phyloP scores from a whole-genome alignment of 2,888 invertebrate genomes.

The Himalopsyche kuldschensis region DNA sequence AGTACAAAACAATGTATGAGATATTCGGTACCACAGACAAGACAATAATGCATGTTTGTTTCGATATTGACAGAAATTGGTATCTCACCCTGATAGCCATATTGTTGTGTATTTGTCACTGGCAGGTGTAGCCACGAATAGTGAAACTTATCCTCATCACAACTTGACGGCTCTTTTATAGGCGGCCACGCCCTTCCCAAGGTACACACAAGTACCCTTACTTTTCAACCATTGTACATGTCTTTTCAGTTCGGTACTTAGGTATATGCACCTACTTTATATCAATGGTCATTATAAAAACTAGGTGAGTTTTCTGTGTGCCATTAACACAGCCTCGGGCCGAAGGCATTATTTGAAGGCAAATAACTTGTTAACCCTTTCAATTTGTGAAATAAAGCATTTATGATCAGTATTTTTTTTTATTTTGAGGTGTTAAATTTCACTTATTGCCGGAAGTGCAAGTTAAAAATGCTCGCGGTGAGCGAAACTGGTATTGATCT shows the following conservation, averaged over 20 bases:
- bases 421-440: no score
- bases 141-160: neutral
- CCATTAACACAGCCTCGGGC: neutral
- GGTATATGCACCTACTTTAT: neutral
- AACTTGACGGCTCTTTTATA: neutral
- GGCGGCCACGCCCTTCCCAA: neutral
- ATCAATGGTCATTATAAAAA: neutral
- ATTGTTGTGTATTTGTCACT: neutral
- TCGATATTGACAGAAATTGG: neutral
- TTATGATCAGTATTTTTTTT: no score
- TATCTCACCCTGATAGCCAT: constrained; percentile 6
- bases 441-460: no score
- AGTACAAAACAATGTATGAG: no score
- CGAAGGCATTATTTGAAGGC: neutral
- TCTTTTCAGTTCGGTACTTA: neutral
- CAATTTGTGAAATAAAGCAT: neutral
- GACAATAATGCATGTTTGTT: no score
- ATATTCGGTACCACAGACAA: no score
- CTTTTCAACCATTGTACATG: neutral
- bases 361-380: neutral
- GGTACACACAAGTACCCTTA: neutral
- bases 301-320: neutral
- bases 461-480: no score
- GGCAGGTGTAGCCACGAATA: neutral
- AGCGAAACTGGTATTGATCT: no score